Percentiles rank a stretch among this genome's conserved stretches.
Evolutionary conservation across 2,888 invertebrate species (phyloP).

Genomic region (Cerceris rybyensis): DNA sequence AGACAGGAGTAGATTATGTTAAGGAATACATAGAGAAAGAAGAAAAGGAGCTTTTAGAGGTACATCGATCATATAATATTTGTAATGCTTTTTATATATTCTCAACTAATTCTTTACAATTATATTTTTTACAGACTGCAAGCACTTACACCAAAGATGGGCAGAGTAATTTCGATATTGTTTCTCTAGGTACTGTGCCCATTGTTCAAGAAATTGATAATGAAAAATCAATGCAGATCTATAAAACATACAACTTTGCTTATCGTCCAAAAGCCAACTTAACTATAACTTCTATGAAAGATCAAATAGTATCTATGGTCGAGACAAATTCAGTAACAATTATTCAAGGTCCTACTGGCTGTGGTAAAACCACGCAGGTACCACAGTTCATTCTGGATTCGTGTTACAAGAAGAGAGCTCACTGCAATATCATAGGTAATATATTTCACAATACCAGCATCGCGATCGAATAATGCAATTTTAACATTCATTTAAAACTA

Average conservation of each 20-base stretch:
- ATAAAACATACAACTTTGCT: constrained; percentile 76
- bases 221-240: constrained; percentile 72
- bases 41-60: constrained; percentile 70
- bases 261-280: constrained; percentile 69
- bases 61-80: constrained; percentile 39
- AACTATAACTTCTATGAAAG: constrained; percentile 70
- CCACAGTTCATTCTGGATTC: constrained; percentile 96
- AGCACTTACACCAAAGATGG: neutral
- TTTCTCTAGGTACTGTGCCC: constrained; percentile 72
- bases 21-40: constrained; percentile 74
- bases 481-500: constrained; percentile 1
- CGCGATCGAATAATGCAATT: neutral
- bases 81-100: neutral
- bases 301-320: constrained; percentile 88
- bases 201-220: constrained; percentile 56
- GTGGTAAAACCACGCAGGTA: constrained; percentile 94
- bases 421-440: constrained; percentile 89
- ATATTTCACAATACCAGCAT: neutral
- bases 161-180: constrained; percentile 58
- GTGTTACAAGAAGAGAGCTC: constrained; percentile 84
- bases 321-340: constrained; percentile 89
- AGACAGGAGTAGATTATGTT: constrained; percentile 72
- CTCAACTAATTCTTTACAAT: neutral
- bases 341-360: constrained; percentile 96
- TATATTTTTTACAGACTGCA: constrained; percentile 27